These are phyloP conservation scores for Poecilobothrus nobilitatus DNA, from an alignment of 2,888 invertebrate species.

Conservation along the genomic window DNA sequence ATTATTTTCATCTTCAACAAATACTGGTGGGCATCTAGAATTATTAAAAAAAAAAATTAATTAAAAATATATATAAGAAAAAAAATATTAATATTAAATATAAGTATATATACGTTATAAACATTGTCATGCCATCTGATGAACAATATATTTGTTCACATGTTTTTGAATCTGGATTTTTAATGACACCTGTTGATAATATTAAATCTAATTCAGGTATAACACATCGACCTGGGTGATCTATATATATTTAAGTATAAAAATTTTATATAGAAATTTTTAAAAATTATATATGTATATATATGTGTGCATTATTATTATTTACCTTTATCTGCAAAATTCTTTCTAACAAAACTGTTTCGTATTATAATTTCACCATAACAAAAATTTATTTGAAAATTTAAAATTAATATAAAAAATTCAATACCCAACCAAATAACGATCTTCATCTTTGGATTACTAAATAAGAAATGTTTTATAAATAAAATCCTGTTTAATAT, in stretches of 20 bases:
- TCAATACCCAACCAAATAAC: background rate
- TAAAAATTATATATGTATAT: too few relatives aligned
- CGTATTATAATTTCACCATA: background rate
- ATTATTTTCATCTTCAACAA: background rate
- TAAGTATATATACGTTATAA: background rate
- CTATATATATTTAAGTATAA: background rate
- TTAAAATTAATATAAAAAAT: background rate
- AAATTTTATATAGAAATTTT: too few relatives aligned
- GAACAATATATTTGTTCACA: constrained; percentile 10
- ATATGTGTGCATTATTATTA: too few relatives aligned
- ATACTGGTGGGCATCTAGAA: constrained; percentile 2
- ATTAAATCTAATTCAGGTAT: constrained; percentile 7
- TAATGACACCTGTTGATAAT: background rate
- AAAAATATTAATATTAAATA: background rate
- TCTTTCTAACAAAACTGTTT: background rate
- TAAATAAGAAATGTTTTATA: background rate
- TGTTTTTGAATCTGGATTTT: constrained; percentile 8
- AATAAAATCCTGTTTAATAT: background rate
- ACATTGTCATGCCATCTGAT: constrained; percentile 2
- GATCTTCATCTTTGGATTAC: background rate
- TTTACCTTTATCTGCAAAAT: background rate
- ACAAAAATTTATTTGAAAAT: background rate
- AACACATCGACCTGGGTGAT: constrained; percentile 4
- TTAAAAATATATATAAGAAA: background rate
- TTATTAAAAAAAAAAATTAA: background rate